Percentiles rank a stretch among this genome's conserved stretches.
Evolutionary conservation across 2,113 vertebrate species (phyloP).

Genomic region (Chaetura pelagica): DNA sequence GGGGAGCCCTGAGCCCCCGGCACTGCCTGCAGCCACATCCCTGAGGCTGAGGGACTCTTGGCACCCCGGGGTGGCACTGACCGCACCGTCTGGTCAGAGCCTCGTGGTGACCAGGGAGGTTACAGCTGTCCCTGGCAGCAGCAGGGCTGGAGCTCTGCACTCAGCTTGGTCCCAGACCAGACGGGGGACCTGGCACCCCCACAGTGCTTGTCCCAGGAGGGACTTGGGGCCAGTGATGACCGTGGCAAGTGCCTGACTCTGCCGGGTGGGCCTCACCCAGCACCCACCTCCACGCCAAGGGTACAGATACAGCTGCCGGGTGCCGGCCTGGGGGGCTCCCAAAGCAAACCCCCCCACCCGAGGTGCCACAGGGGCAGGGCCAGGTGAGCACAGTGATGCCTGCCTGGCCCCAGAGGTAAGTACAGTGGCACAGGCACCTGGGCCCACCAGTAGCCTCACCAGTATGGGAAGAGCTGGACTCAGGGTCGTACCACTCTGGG

Average conservation of each 20-base stretch:
- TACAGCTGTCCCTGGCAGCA: background rate
- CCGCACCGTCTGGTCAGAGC: background rate
- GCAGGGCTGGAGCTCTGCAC: background rate
- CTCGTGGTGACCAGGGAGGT: accelerated
- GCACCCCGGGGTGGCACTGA: background rate
- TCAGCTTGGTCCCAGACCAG: background rate
- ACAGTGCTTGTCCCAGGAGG: accelerated
- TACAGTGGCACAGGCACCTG: background rate
- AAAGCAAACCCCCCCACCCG: background rate
- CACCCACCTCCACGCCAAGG: background rate
- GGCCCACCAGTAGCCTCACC: background rate
- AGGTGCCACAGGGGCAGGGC: background rate
- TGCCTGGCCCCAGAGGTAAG: background rate
- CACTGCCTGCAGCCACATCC: background rate
- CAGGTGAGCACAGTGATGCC: accelerated
- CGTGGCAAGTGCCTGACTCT: accelerated
- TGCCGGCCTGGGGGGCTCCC: background rate
- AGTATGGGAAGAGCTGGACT: background rate
- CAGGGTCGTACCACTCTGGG: background rate
- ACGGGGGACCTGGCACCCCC: background rate
- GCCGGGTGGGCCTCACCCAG: background rate
- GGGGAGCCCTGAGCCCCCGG: background rate
- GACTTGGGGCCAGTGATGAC: background rate
- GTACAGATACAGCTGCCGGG: background rate
- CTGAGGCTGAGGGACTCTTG: background rate